Base-by-base conservation (phyloP, 2,888 invertebrate genomes). In the Lithophane leautieri region DNA sequence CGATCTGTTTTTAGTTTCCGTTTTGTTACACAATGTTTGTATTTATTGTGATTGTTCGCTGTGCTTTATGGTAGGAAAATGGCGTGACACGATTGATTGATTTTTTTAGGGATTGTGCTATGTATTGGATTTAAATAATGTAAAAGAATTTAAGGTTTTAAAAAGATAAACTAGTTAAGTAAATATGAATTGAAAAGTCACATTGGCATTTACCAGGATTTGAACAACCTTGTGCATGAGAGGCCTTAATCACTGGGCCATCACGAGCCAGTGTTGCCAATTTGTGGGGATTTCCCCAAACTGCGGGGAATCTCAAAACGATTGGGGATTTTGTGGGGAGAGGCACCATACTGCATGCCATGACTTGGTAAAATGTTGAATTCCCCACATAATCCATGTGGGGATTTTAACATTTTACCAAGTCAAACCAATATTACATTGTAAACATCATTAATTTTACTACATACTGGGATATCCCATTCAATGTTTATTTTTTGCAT, bases 1-100 rank as follows among this genome's bases (percentile, higher is more conserved):
- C 79, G 76, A 73, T 82, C 78, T 86, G 83, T 81, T 83, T 67
- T 70, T 71, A 66, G 66, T 79, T 67, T 70, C 22, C 8, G 62
- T 71, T 79, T 70, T 78, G 73, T 72, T 70, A 66, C 61, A 60
- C 69, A 68, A 50, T 44, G 58, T 81, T 76, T 72, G 61, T 83
- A 58, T 71, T 54, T 66, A 56, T 70, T 66, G 75, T 69, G 70
- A 75, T 75, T 80, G 84, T 80, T 42, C 44, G 14, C n/a, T 56
- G 47, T 65, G 54, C 40, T 82, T 65, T 82, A 52, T 42, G 6
- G 19, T 44, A 28, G 52, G 25, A 54, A 76, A 69, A 69, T 65
- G 52, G 52, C 14, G 58, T 34, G 34, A 62, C 54, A 58, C 42
- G 50, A 58, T 56, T 52, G 16, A 25, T 74, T 19, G 16, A 1